Conservation (phyloP, 2,797 vertebrate species). For the Acridotheres tristis region DNA sequence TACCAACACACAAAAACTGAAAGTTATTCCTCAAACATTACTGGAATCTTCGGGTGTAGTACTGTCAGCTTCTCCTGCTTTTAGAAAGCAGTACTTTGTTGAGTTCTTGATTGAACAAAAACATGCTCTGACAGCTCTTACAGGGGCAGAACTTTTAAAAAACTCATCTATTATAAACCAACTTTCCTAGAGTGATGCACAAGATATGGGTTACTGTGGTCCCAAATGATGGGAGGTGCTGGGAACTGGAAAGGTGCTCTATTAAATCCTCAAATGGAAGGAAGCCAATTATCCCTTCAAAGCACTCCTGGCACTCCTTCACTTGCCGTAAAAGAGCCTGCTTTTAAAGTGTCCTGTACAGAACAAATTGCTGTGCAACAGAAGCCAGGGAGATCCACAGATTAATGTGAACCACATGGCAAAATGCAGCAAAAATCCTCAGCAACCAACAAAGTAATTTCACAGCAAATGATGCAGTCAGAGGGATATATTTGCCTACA, state of each 20-base stretch:
- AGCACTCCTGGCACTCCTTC: background rate
- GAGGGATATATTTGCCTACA: background rate
- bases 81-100: background rate
- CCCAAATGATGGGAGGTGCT: background rate
- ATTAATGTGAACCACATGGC: constrained; percentile 2
- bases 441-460: background rate
- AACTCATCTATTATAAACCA: background rate
- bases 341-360: background rate
- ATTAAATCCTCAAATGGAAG: constrained; percentile 25
- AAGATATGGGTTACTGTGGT: constrained; percentile 27
- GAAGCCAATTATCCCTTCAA: constrained; percentile 44
- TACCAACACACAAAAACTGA: background rate
- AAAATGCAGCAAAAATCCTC: constrained; percentile 21
- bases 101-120: background rate
- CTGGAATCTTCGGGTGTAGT: background rate
- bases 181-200: background rate
- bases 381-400: constrained; percentile 13
- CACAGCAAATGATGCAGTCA: constrained; percentile 6
- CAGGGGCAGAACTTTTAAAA: background rate
- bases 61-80: background rate
- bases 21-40: background rate
- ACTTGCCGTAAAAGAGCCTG: background rate
- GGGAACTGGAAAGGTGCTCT: background rate
- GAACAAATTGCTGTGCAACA: background rate
- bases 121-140: background rate